Base-by-base conservation (phyloP, 1,140 invertebrate genomes). In the Doryteuthis pealeii region DNA sequence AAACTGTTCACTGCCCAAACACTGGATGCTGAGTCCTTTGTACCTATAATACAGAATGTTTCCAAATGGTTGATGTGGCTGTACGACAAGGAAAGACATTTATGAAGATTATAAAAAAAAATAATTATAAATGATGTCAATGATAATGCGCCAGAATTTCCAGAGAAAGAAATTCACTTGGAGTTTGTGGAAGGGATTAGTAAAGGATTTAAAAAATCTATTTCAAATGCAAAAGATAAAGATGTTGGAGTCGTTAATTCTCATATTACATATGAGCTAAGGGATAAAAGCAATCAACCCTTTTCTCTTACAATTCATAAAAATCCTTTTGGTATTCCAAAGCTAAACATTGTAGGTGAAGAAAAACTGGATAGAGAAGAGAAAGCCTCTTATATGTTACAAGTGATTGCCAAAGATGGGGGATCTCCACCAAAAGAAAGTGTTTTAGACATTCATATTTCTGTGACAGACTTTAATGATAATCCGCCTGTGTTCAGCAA, bases 351-450 rank as follows among this genome's bases (percentile, higher is more conserved):
- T 22, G 68, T 84, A 14, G 80, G 84, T 0, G 78, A 73, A 67
- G 54, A 82, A 69, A 67, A 72, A 40, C 72, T 84, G 70, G 78
- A 86, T 58, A 75, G 82, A 18, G 84, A 86, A 77, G 75, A 28
- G 6, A 73, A 72, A 10, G 78, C 76, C 31, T 76, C 68, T 30
- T 84, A 86, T 26, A 45, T 74, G 18, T 87, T 98, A 65, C 93
- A 96, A 89, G 92, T 98, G 2, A 90, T 94, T 79, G 95, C 95
- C 0, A 87, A 95, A 77, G 95, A 97, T 87, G 94, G 93, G 18
- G 84, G 83, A 0, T 74, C 32, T 1, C 82, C 82, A 26, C 94
- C 94, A 1, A 94, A 92, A 80, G 96, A 95, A 83, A 94, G 93
- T 0, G 90, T 91, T 67, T 91, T 93, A 22, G 90, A 92, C 22